Conservation (phyloP, 1,140 invertebrate genomes). For the Lepidostoma basale region DNA sequence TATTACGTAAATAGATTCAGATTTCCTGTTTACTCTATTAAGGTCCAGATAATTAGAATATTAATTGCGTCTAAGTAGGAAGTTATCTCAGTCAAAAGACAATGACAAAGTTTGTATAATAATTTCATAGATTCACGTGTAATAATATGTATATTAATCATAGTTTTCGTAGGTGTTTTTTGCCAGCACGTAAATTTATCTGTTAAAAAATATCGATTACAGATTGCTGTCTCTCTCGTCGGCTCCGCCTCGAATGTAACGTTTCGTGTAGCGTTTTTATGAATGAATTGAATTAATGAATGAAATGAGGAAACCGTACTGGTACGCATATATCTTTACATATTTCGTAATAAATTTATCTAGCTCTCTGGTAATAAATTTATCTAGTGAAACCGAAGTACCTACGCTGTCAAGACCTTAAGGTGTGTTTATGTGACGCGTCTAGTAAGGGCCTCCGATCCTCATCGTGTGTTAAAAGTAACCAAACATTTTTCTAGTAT, state of each 20-base stretch:
- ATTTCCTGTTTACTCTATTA: too few relatives aligned
- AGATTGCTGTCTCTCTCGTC: neutral
- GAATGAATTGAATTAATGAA: conserved; percentile 47
- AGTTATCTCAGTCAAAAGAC: too few relatives aligned
- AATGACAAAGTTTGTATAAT: too few relatives aligned
- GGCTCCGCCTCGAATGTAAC: conserved; percentile 10
- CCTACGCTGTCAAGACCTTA: neutral
- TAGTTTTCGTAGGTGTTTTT: too few relatives aligned
- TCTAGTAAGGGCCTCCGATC: neutral
- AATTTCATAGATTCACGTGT: too few relatives aligned
- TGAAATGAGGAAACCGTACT: conserved; percentile 44
- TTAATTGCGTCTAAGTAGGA: too few relatives aligned
- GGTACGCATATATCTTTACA: conserved; percentile 30
- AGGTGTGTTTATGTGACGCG: neutral
- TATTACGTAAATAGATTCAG: too few relatives aligned
- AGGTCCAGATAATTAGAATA: too few relatives aligned
- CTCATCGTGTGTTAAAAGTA: neutral
- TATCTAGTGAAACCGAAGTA: conserved; percentile 21
- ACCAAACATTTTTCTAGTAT: too few relatives aligned
- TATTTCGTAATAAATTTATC: conserved; percentile 46
- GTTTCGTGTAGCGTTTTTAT: conserved; percentile 40
- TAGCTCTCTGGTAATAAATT: conserved; percentile 27
- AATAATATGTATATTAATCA: too few relatives aligned
- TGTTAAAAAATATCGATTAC: neutral
- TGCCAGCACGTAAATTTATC: too few relatives aligned